Base-by-base conservation (phyloP, 2,888 invertebrate species). In the Drosophila limbata region DNA sequence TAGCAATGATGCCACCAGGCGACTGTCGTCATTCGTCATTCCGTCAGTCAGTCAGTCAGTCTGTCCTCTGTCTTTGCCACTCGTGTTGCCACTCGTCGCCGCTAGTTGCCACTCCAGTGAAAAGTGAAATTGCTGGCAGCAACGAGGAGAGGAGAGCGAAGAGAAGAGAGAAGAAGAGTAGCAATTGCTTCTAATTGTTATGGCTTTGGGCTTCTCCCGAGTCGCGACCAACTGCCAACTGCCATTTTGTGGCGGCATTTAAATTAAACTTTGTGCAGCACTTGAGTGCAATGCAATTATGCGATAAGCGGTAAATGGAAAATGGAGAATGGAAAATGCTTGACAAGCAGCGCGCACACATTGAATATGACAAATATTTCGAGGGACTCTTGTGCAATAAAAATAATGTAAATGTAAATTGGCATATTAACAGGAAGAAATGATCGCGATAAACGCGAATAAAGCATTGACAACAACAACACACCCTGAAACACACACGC, bases 111-210 rank as follows among this genome's bases (percentile, higher is more conserved):
- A 42, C 67, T 48, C 57, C 31, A 40, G 75, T 72, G 70, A 80
- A 80, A 82, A 84, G 84, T 78, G 80, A 84, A 86, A 86, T 71
- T 78, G 84, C 81, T 70, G 70, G 65, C 64, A 66, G 68, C 44
- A 25, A 19, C 42, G 61, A 73, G 67, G 57, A 59, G 57, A 39
- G 15, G 8, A 28, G 28, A 8, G 2, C 1, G 2, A 2, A 8
- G 28, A 8, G 2, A 4, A 28, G 25, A 8, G 8, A 1, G 3
- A 9, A 25, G 65, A 60, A 40, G 51, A 73, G 75, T 82, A 81
- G 84, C 84, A 87, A 82, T 87, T 85, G 84, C 81, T 82, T 77
- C 87, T 87, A 85, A 87, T 87, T 82, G 81, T 84, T 69, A 77
- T 79, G 69, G 71, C 87, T 74, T 57, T 56, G 28, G 60, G 64